phyloP scores from a whole-genome alignment of 2,888 invertebrate genomes.

The Andrena hattorfiana region DNA sequence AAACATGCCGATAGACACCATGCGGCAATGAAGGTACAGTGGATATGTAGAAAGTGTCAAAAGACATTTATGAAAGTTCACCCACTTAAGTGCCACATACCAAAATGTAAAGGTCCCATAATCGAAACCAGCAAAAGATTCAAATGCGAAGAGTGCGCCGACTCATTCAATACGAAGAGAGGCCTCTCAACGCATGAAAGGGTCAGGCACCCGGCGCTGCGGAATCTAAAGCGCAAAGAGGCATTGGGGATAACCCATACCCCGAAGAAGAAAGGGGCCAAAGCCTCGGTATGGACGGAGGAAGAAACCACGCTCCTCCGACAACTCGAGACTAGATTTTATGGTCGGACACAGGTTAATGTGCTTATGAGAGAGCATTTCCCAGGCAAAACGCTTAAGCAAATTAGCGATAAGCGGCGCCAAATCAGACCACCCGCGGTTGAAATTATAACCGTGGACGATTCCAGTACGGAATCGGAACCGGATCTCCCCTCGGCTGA shows the following conservation, averaged over 20 bases:
- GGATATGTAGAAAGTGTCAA: background rate
- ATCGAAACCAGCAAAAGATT: background rate
- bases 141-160: background rate
- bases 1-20: background rate
- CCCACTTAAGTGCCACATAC: background rate
- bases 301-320: no score
- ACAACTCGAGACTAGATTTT: no score
- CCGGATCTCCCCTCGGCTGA: no score
- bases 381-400: no score
- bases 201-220: background rate
- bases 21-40: background rate
- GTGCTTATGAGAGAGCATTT: no score
- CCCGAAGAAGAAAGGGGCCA: background rate
- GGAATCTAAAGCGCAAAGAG: background rate
- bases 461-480: no score
- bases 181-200: background rate
- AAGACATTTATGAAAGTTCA: background rate
- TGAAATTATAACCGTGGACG: rapidly evolving
- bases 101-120: background rate
- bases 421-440: no score
- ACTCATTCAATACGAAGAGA: background rate
- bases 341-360: no score
- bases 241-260: background rate
- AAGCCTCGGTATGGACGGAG: background rate
- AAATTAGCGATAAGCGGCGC: no score